phyloP scores from a whole-genome alignment of 2,113 vertebrate species.

The Pluvianellus socialis region DNA sequence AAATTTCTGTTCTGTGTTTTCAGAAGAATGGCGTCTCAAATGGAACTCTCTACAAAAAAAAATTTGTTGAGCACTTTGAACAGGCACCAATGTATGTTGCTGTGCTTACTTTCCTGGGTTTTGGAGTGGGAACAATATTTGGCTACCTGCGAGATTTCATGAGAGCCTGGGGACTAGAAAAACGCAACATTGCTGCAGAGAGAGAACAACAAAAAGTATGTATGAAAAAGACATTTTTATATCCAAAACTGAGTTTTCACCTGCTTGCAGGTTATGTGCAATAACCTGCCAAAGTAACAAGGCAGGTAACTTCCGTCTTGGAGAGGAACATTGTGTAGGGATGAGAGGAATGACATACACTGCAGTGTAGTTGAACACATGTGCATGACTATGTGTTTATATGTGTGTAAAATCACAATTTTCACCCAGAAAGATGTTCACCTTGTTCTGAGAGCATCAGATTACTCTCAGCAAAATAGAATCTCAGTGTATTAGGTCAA shows the following conservation, averaged over 20 bases:
- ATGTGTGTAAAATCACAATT: neutral
- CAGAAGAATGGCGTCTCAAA: constrained; percentile 80
- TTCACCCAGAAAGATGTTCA: neutral
- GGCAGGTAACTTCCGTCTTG: neutral
- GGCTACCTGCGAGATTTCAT: constrained; percentile 93
- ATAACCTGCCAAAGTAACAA: neutral
- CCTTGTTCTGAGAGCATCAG: neutral
- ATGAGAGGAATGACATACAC: neutral
- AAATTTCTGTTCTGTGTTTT: constrained; percentile 65
- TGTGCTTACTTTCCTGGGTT: constrained; percentile 90
- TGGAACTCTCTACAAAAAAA: constrained; percentile 60
- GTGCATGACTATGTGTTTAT: neutral
- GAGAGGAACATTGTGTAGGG: neutral
- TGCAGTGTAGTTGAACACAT: neutral
- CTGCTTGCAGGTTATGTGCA: neutral
- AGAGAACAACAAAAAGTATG: constrained; percentile 90
- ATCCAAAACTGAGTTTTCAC: neutral
- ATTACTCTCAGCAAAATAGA: neutral
- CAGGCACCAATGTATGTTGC: constrained; percentile 89
- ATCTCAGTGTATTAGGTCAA: neutral
- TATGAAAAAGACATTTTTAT: neutral
- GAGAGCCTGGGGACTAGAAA: constrained; percentile 88
- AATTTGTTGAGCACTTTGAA: constrained; percentile 81
- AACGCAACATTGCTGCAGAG: constrained; percentile 83
- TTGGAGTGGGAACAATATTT: constrained; percentile 88